A percentile compares a stretch with the other conserved stretches of the same genome.
These are phyloP conservation scores for Leptoclinus maculatus DNA, from an alignment of 2,797 vertebrate genomes.

Conservation along the genomic window DNA sequence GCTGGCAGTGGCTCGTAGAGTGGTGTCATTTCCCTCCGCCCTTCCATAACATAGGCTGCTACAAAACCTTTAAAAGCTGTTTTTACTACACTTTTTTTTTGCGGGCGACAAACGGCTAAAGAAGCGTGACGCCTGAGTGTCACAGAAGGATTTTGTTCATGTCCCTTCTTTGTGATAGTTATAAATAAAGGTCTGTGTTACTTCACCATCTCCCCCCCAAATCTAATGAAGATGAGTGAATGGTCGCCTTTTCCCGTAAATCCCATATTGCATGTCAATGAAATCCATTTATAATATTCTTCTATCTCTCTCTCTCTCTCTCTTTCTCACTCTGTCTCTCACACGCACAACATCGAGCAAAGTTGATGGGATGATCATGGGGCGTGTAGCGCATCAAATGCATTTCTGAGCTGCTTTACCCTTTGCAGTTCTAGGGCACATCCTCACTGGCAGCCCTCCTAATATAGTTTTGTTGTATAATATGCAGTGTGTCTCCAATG, in stretches of 20 bases:
- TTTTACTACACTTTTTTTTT: conserved; percentile 41
- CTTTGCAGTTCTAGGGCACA: conserved; percentile 58
- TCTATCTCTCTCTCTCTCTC: background rate
- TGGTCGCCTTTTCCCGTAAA: conserved; percentile 55
- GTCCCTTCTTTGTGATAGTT: conserved; percentile 49
- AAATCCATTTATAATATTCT: conserved; percentile 73
- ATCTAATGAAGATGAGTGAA: conserved; percentile 77
- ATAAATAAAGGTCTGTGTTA: conserved; percentile 70
- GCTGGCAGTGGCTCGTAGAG: conserved; percentile 61
- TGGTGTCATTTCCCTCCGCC: conserved; percentile 41
- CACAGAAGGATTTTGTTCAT: conserved; percentile 53
- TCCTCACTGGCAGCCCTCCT: conserved; percentile 36
- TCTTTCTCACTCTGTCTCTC: background rate
- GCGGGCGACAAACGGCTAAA: conserved; percentile 39
- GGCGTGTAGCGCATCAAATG: conserved; percentile 75
- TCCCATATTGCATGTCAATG: conserved; percentile 76
- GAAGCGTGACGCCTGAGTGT: conserved; percentile 52
- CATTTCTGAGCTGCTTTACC: conserved; percentile 67
- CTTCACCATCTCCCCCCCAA: conserved; percentile 44
- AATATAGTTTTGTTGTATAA: conserved; percentile 60
- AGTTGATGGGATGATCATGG: conserved; percentile 76
- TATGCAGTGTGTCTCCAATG: conserved; percentile 30
- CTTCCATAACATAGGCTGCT: conserved; percentile 32
- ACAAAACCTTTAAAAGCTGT: conserved; percentile 61
- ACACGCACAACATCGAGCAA: conserved; percentile 56